Conservation (phyloP, 1,140 invertebrate species). For the Lepeophtheirus salmonis region DNA sequence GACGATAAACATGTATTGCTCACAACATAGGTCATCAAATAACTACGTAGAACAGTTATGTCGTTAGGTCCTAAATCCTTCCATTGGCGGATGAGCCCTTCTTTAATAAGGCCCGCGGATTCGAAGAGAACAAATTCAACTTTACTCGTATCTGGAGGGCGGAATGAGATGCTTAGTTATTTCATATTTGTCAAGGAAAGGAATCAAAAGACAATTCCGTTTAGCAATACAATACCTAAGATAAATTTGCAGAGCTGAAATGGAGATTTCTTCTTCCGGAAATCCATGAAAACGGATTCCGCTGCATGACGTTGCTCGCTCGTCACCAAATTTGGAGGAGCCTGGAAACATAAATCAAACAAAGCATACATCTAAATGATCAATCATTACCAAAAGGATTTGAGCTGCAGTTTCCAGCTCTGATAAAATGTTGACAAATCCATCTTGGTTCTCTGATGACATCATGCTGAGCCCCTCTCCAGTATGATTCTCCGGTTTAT, state of each 20-base stretch:
- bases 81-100: constrained; percentile 65
- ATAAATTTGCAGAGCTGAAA: constrained; percentile 60
- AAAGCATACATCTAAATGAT: not conserved
- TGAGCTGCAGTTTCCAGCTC: constrained; percentile 45
- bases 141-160: constrained; percentile 39
- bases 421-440: not conserved
- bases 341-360: constrained; percentile 35
- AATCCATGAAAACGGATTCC: constrained; percentile 55
- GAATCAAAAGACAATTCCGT: not conserved
- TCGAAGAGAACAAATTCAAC: constrained; percentile 71
- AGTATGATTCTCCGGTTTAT: no score
- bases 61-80: constrained; percentile 40
- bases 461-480: no score
- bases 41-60: constrained; percentile 49
- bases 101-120: constrained; percentile 58
- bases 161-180: not conserved
- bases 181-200: not conserved
- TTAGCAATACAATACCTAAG: constrained; percentile 32
- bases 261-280: constrained; percentile 57
- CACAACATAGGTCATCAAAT: constrained; percentile 55
- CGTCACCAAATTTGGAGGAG: constrained; percentile 55
- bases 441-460: not conserved
- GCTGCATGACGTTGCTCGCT: constrained; percentile 54
- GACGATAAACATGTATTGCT: constrained; percentile 32
- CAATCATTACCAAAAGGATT: constrained; percentile 41